A percentile compares a stretch with the other conserved stretches of the same genome.
phyloP scores from a whole-genome alignment of 2,113 vertebrate species.

The Penelope pileata region DNA sequence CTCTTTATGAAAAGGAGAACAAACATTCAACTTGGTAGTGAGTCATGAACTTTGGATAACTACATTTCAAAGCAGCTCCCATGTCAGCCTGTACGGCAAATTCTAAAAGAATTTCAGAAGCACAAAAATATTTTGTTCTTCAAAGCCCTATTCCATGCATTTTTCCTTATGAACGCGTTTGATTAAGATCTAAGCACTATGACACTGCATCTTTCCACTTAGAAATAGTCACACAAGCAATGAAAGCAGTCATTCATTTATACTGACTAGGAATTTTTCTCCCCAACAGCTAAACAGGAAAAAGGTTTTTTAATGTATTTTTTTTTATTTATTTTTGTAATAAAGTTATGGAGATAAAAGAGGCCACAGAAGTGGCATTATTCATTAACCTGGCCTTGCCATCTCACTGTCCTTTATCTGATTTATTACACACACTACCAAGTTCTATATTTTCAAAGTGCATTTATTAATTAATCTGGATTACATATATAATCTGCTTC shows the following conservation, averaged over 20 bases:
- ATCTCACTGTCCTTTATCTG: background rate
- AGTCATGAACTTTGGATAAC: background rate
- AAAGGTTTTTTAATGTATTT: too few relatives aligned
- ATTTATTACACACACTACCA: background rate
- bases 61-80: background rate
- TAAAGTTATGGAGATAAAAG: background rate
- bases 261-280: background rate
- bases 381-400: background rate
- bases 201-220: background rate
- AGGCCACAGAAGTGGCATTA: background rate
- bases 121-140: background rate
- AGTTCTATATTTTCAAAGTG: background rate
- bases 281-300: background rate
- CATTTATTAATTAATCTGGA: conserved; percentile 26
- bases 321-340: background rate
- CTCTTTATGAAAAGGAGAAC: background rate
- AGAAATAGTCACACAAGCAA: background rate
- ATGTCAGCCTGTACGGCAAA: background rate
- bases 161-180: background rate
- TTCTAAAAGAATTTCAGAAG: background rate
- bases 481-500: background rate
- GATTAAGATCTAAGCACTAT: background rate
- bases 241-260: background rate
- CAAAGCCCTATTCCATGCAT: background rate
- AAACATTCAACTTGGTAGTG: background rate